Conservation (phyloP, 2,888 invertebrate genomes). For the Clitarchus hookeri region DNA sequence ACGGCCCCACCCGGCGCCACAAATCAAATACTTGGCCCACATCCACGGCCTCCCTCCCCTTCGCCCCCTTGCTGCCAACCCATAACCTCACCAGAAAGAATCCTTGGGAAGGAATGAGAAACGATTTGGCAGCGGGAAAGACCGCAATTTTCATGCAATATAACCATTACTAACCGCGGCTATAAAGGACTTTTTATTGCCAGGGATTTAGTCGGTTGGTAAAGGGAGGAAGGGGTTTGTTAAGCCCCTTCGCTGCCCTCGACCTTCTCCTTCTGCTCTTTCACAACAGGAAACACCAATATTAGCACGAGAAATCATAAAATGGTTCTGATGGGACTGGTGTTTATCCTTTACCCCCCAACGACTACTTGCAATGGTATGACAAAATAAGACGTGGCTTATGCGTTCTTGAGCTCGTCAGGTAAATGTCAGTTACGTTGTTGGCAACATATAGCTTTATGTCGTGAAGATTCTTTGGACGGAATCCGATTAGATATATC, state of each 20-base stretch:
- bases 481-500: too few relatives aligned
- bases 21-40: constrained; percentile 10
- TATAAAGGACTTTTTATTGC: constrained; percentile 14
- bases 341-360: background rate
- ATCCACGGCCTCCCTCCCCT: background rate
- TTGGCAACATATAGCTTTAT: too few relatives aligned
- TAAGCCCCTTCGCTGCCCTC: background rate
- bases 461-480: too few relatives aligned
- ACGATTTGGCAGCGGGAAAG: constrained; percentile 14
- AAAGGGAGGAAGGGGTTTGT: background rate
- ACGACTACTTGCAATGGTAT: background rate
- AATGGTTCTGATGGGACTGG: background rate
- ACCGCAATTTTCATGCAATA: constrained; percentile 14
- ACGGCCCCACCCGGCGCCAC: background rate
- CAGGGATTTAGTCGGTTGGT: constrained; percentile 2
- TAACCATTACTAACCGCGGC: constrained; percentile 4
- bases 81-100: background rate
- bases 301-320: background rate
- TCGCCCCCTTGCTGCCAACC: background rate
- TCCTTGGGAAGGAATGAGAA: background rate
- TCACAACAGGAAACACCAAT: constrained; percentile 7
- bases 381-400: too few relatives aligned
- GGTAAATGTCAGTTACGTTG: too few relatives aligned
- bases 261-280: background rate
- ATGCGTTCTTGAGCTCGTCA: too few relatives aligned